phyloP scores from a whole-genome alignment of 2,113 vertebrate genomes.

The Polypterus senegalus region DNA sequence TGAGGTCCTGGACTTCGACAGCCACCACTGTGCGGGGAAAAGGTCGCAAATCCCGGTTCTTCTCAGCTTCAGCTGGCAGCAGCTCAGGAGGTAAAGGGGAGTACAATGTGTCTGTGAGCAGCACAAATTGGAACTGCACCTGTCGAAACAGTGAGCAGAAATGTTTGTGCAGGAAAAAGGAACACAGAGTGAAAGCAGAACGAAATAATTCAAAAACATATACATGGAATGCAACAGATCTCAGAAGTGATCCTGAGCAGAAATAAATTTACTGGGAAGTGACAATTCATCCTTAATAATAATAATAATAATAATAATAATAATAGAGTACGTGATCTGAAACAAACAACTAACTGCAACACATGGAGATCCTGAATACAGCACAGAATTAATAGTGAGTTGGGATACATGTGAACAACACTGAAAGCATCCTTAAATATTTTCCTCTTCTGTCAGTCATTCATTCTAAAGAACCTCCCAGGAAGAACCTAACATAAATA shows the following conservation, averaged over 20 bases:
- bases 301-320: too few species aligned
- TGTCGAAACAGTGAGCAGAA: conserved; percentile 22
- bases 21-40: conserved; percentile 91
- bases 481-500: neutral
- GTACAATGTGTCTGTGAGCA: conserved; percentile 88
- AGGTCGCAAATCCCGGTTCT: conserved; percentile 50
- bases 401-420: too few species aligned
- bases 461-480: too few species aligned
- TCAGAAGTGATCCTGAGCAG: too few species aligned
- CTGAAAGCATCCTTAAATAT: neutral
- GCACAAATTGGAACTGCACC: conserved; percentile 96
- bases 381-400: too few species aligned
- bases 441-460: neutral
- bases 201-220: too few species aligned
- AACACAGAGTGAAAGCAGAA: neutral
- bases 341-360: too few species aligned
- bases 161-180: neutral
- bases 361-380: too few species aligned
- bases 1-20: conserved; percentile 91
- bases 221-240: too few species aligned
- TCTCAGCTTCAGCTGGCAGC: conserved; percentile 62
- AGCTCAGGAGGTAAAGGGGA: conserved; percentile 85
- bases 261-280: too few species aligned
- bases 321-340: too few species aligned
- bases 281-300: too few species aligned